Conservation (phyloP, 2,113 vertebrate genomes). For the Coptodon rendalli region DNA sequence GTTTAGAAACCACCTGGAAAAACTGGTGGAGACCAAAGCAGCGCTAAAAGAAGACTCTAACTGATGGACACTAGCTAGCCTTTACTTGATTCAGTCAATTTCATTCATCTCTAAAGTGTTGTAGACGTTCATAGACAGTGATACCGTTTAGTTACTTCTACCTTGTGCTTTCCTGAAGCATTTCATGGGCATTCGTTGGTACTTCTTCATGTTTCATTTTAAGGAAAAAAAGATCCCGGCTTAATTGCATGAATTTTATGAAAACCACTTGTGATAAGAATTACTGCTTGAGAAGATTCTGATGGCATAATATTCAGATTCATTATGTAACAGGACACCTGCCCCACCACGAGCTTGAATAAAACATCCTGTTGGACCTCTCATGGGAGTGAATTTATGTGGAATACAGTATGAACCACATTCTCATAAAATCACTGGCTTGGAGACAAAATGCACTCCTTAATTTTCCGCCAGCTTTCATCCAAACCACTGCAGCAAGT, state of each 20-base stretch:
- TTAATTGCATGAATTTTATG: background rate
- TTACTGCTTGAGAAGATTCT: background rate
- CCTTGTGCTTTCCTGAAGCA: background rate
- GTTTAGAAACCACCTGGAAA: background rate
- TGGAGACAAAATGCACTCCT: background rate
- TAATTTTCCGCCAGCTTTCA: background rate
- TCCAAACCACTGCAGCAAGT: background rate
- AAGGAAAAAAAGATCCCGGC: background rate
- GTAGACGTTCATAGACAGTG: accelerated
- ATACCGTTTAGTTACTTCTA: accelerated
- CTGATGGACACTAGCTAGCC: background rate
- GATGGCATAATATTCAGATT: background rate
- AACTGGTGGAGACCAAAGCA: background rate
- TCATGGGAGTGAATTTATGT: background rate
- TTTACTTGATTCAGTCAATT: background rate
- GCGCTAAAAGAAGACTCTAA: background rate
- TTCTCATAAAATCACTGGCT: background rate
- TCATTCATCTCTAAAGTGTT: background rate
- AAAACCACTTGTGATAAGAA: background rate
- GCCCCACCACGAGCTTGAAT: background rate
- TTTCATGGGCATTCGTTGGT: background rate
- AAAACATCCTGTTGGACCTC: background rate
- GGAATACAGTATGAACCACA: background rate
- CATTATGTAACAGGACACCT: background rate
- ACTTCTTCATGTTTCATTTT: accelerated